Evolutionary conservation across 2,113 vertebrate genomes (phyloP).

Genomic region (Heptranchias perlo): DNA sequence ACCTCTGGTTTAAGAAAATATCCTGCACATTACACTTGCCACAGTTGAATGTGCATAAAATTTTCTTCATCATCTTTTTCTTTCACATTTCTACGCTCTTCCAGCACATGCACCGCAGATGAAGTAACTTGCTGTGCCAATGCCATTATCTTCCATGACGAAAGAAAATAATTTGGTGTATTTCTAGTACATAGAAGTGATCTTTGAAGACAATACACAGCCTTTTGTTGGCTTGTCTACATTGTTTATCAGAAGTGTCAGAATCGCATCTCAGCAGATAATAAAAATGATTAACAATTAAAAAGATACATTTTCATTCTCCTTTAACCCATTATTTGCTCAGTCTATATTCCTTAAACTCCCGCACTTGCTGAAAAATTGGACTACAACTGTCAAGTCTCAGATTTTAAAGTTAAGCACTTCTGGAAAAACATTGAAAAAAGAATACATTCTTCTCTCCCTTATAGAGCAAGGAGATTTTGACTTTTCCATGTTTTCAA

Average conservation of each 20-base stretch:
- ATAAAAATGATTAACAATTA: neutral
- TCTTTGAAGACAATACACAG: neutral
- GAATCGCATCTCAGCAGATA: neutral
- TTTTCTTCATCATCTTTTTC: neutral
- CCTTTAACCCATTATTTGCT: neutral
- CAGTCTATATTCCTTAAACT: neutral
- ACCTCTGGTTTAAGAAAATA: neutral
- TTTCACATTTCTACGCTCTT: neutral
- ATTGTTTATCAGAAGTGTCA: neutral
- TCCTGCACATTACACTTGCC: neutral
- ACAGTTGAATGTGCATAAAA: neutral
- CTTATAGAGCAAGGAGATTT: neutral
- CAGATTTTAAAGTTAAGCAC: conserved; percentile 2
- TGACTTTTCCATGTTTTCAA: neutral
- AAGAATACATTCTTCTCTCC: neutral
- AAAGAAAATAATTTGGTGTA: neutral
- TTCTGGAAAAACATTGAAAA: neutral
- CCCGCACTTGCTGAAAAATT: neutral
- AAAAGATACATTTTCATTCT: neutral
- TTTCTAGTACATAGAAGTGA: neutral
- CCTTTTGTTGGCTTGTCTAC: neutral
- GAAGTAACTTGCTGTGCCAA: neutral
- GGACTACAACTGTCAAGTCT: neutral
- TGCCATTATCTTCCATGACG: neutral
- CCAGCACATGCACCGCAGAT: neutral